These are phyloP conservation scores for Hirtodrosophila alboralis DNA, from an alignment of 2,888 invertebrate genomes.

Conservation along the genomic window DNA sequence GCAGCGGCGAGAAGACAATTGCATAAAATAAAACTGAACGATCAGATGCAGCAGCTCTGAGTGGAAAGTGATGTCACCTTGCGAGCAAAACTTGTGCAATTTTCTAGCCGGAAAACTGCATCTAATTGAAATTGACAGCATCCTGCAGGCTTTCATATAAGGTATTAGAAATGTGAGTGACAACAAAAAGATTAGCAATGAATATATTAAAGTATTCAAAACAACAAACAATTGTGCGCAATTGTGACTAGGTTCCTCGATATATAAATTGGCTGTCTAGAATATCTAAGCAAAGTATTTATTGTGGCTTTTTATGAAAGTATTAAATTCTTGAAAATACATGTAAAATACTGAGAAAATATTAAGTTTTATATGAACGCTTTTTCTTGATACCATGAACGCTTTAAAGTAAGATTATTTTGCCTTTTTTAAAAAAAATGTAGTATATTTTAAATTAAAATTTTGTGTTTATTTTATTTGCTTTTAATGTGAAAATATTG, in stretches of 20 bases:
- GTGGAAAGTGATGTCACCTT: constrained; percentile 59
- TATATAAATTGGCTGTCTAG: no score
- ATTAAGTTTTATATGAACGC: no score
- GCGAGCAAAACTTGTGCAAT: constrained; percentile 42
- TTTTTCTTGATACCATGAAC: no score
- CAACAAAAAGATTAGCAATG: constrained; percentile 1
- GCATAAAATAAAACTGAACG: constrained; percentile 53
- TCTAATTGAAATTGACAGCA: constrained; percentile 67
- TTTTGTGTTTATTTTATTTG: no score
- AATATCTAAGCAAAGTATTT: no score
- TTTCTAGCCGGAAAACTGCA: constrained; percentile 40
- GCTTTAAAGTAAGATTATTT: no score
- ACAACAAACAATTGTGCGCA: constrained; percentile 4
- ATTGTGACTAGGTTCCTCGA: neutral
- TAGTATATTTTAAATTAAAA: no score
- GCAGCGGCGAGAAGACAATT: constrained; percentile 54
- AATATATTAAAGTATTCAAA: neutral
- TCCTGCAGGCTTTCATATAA: constrained; percentile 46
- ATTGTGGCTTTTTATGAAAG: no score
- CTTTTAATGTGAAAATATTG: no score
- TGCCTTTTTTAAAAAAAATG: no score
- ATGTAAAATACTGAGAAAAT: no score
- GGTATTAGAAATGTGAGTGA: constrained; percentile 1
- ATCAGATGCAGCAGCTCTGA: constrained; percentile 6
- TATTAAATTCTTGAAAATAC: no score